Conservation (phyloP, 2,888 invertebrate species). For the Acanthosepion lycidas region DNA sequence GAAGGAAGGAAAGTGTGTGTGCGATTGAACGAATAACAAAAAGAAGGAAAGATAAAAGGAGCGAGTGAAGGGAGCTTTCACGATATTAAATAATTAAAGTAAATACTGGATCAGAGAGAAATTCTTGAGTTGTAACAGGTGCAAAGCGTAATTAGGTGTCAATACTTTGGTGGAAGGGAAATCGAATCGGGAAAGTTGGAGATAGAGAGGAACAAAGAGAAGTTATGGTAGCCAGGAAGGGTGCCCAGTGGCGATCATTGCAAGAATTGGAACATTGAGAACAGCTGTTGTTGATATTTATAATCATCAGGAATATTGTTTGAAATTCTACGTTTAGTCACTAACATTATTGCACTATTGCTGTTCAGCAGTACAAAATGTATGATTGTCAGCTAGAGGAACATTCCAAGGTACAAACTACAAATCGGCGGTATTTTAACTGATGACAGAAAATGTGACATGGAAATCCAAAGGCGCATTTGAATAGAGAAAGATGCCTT, state of each 20-base stretch:
- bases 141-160: neutral
- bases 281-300: neutral
- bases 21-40: no score
- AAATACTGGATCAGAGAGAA: neutral
- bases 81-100: neutral
- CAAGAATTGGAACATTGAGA: neutral
- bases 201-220: neutral
- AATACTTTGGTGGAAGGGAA: slow-evolving; percentile 1
- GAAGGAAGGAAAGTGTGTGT: no score
- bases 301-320: neutral
- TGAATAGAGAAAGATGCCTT: no score
- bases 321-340: no score
- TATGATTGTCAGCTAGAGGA: no score
- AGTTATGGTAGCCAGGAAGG: neutral
- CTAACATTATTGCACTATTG: no score
- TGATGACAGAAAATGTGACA: no score
- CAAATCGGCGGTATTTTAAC: no score
- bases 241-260: no score
- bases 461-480: no score
- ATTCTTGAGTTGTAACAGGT: slow-evolving; percentile 13
- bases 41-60: neutral
- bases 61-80: neutral
- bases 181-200: neutral
- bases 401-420: no score
- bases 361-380: no score